A percentile compares a stretch with the other conserved stretches of the same genome.
Evolutionary conservation across 2,113 vertebrate species (phyloP).

Genomic region (Psilopsiagon aymara): DNA sequence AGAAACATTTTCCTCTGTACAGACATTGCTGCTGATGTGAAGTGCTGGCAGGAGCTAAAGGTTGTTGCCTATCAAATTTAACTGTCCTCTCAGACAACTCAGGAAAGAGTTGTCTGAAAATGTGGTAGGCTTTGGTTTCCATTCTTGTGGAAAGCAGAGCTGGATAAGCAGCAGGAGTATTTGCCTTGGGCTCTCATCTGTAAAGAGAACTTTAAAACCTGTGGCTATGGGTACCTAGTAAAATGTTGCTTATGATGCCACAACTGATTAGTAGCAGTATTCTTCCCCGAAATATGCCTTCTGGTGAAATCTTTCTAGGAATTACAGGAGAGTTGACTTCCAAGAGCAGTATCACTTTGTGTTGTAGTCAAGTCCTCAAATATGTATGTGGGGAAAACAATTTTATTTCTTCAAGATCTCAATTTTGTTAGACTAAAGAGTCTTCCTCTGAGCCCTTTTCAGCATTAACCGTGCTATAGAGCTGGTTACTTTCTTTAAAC

Average conservation of each 20-base stretch:
- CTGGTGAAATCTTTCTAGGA: not conserved
- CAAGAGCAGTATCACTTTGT: not conserved
- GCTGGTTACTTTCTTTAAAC: slow-evolving; percentile 5
- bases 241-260: not conserved
- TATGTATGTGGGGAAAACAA: not conserved
- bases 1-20: fast-evolving
- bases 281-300: not conserved
- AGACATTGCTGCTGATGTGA: not conserved
- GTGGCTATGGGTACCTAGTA: not conserved
- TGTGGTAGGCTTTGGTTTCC: not conserved
- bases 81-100: not conserved
- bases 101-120: not conserved
- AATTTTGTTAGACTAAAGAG: not conserved
- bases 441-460: not conserved
- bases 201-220: not conserved
- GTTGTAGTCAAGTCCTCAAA: not conserved
- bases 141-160: not conserved
- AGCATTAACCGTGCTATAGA: not conserved
- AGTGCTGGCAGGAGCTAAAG: not conserved
- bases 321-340: not conserved
- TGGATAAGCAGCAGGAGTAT: not conserved
- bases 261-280: not conserved
- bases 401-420: not conserved
- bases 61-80: not conserved
- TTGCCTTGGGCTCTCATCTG: not conserved